Evolutionary conservation across 2,113 vertebrate species (phyloP).

Genomic region (Cyrtonyx montezumae): DNA sequence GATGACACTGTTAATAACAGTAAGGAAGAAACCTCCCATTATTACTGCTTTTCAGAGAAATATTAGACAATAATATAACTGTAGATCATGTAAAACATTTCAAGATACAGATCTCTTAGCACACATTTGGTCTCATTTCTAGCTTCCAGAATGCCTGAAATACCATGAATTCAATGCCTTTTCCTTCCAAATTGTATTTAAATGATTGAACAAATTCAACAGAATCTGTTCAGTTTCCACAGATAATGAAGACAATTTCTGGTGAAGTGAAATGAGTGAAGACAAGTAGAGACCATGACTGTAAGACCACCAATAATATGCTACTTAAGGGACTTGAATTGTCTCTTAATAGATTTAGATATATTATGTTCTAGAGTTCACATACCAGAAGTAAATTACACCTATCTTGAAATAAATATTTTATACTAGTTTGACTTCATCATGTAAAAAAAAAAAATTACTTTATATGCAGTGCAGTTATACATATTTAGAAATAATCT

Average conservation of each 20-base stretch:
- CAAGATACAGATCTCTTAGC: not conserved
- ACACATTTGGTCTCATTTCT: not conserved
- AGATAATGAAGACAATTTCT: not conserved
- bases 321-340: not conserved
- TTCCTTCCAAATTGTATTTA: not conserved
- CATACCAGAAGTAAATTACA: not conserved
- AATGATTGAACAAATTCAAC: not conserved
- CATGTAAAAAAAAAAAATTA: not conserved
- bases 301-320: not conserved
- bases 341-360: not conserved
- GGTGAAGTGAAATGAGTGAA: not conserved
- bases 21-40: not conserved
- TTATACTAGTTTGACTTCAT: not conserved
- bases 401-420: not conserved
- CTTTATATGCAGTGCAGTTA: not conserved
- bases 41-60: not conserved
- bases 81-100: not conserved
- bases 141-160: not conserved
- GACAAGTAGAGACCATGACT: not conserved
- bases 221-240: not conserved
- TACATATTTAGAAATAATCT: not conserved
- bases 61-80: not conserved
- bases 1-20: not conserved
- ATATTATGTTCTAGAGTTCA: not conserved
- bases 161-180: not conserved